Conservation (phyloP, 2,797 vertebrate genomes). For the Lithobates sylvaticus region DNA sequence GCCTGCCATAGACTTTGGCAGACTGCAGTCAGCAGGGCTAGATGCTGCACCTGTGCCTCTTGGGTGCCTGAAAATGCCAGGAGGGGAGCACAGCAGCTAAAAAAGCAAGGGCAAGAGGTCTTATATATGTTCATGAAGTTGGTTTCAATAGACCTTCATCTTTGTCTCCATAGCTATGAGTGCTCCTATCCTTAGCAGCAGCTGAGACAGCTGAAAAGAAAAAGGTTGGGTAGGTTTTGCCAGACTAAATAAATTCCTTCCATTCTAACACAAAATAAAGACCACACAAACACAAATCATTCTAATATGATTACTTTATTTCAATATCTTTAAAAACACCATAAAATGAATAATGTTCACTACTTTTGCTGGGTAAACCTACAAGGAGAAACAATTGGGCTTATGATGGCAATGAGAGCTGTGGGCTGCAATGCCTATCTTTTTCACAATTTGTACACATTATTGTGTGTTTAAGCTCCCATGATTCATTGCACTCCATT, state of each 20-base stretch:
- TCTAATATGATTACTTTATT: slow-evolving; percentile 81
- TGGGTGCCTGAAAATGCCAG: too few relatives aligned
- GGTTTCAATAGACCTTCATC: too few relatives aligned
- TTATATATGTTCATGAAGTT: too few relatives aligned
- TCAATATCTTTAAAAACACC: slow-evolving; percentile 68
- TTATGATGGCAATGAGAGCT: slow-evolving; percentile 64
- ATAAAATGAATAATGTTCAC: slow-evolving; percentile 49
- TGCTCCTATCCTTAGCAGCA: too few relatives aligned
- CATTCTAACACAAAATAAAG: not conserved
- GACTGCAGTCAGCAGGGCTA: too few relatives aligned
- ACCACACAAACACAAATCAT: slow-evolving; percentile 54
- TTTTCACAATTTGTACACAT: slow-evolving; percentile 62
- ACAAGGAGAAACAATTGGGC: slow-evolving; percentile 67
- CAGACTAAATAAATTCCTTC: not conserved
- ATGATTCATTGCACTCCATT: slow-evolving; percentile 67
- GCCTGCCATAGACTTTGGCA: too few relatives aligned
- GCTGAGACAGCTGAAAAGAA: too few relatives aligned
- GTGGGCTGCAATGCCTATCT: slow-evolving; percentile 53
- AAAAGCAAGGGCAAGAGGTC: too few relatives aligned
- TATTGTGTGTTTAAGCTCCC: slow-evolving; percentile 67
- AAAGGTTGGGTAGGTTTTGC: too few relatives aligned
- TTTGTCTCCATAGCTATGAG: too few relatives aligned
- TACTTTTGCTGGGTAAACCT: slow-evolving; percentile 66
- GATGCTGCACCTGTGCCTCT: too few relatives aligned
- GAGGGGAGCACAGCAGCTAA: too few relatives aligned